Evolutionary conservation across 2,888 invertebrate species (phyloP).

Genomic region (Pemphredon lugubris): DNA sequence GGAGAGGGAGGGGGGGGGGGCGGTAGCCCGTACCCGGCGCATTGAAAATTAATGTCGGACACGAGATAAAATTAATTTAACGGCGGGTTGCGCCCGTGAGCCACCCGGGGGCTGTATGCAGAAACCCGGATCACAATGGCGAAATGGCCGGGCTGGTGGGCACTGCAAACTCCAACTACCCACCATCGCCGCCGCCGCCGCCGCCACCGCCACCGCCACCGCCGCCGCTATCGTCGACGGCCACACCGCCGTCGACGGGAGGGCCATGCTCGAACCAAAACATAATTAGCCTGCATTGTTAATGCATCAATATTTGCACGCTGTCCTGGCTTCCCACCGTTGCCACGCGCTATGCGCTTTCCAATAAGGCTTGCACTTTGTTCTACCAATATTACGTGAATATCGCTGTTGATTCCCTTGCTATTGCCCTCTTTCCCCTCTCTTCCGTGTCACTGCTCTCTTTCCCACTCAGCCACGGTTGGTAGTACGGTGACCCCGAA

Average conservation of each 20-base stretch:
- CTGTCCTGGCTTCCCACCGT: conserved; percentile 74
- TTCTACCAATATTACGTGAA: conserved; percentile 64
- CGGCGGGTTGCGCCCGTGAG: conserved; percentile 73
- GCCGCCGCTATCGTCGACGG: conserved; percentile 41
- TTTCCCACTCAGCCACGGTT: neutral
- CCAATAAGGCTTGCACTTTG: conserved; percentile 72
- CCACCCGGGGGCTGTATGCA: conserved; percentile 76
- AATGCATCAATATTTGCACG: conserved; percentile 81
- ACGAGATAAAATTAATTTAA: conserved; percentile 81
- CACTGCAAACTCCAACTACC: conserved; percentile 71
- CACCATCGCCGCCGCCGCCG: conserved; percentile 25
- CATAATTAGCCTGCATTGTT: conserved; percentile 81
- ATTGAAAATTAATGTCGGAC: conserved; percentile 77
- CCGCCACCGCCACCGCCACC: conserved; percentile 31
- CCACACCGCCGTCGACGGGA: conserved; percentile 46
- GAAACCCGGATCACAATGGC: conserved; percentile 80
- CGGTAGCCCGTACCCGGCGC: conserved; percentile 16
- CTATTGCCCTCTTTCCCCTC: conserved; percentile 30
- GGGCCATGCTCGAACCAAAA: conserved; percentile 75
- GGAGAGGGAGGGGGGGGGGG: conserved; percentile 1
- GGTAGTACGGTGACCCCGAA: neutral
- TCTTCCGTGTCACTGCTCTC: conserved; percentile 13
- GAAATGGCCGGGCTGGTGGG: conserved; percentile 72
- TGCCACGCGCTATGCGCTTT: conserved; percentile 59
- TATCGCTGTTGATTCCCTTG: conserved; percentile 66